Conservation (phyloP, 2,888 invertebrate species). For the Drosophila hamatofila region DNA sequence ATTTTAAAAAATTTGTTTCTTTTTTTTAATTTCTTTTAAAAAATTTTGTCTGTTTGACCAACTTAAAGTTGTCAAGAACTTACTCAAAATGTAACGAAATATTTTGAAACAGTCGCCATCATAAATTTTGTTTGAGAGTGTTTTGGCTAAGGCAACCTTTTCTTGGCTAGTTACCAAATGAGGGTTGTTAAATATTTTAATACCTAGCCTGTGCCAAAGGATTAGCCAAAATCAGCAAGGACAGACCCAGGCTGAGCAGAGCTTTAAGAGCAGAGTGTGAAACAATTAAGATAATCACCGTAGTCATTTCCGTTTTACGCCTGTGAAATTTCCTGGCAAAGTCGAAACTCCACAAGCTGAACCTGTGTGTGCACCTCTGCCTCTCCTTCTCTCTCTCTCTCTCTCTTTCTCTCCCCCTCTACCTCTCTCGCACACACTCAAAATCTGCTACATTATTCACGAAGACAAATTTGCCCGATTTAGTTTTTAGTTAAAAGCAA, state of each 20-base stretch:
- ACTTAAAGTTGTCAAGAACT: constrained; percentile 22
- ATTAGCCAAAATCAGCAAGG: constrained; percentile 52
- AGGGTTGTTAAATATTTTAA: constrained; percentile 62
- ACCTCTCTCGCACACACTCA: background rate
- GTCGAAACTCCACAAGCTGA: constrained; percentile 7
- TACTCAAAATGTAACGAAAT: background rate
- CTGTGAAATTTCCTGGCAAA: constrained; percentile 21
- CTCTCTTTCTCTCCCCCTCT: background rate
- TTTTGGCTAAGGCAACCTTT: constrained; percentile 1
- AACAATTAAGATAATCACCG: constrained; percentile 80
- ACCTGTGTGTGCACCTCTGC: background rate
- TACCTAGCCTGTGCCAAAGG: constrained; percentile 60
- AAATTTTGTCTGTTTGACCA: constrained; percentile 31
- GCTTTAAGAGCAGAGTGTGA: constrained; percentile 54
- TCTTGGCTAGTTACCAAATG: constrained; percentile 44
- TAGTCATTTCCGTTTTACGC: constrained; percentile 74
- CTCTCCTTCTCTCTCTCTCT: background rate
- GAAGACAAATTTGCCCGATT: constrained; percentile 74
- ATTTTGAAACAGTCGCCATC: background rate
- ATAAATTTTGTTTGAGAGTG: background rate
- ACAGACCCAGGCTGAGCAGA: constrained; percentile 3
- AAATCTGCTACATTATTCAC: constrained; percentile 66
- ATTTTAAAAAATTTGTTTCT: background rate
- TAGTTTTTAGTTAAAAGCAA: constrained; percentile 80
- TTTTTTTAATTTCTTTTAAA: constrained; percentile 17